Base-by-base conservation (phyloP, 2,113 vertebrate genomes). In the Peromyscus leucopus region DNA sequence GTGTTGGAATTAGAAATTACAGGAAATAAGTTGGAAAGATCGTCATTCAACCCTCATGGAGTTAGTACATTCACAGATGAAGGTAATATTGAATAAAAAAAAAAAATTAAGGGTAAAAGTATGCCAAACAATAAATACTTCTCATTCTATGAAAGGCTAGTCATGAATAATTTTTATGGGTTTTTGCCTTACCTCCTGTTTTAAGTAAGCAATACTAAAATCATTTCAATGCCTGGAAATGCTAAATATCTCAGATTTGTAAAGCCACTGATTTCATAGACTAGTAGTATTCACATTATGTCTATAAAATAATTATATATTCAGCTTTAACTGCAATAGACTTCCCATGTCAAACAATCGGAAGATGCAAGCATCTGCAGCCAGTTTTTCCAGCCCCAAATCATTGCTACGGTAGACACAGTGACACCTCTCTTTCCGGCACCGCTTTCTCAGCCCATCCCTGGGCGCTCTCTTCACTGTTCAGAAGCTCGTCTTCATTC, bases 11-110 rank as follows among this genome's bases (percentile, higher is more conserved):
- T 99, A 79, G 98, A 95, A 82, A 99, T 99, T 97, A 91, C 1
- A 85, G 99, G 99, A 71, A 98, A 98, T 95, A 98, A 99, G n/a
- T 99, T 99, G 94, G 99, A 99, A 94, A 39, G 99, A 51, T 97
- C 99, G 0, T 99, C 99, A 0, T 99, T 99, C 98, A 99, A 99
- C 95, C 99, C 99, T 91, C 99, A 99, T 90, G 99, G 99, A 95
- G 99, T 99, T 94, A 99, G 99, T 96, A 97, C 98, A 5, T 99
- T 99, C 69, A 93, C 97, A 6, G 99, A 99, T 94, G 97, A 84
- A 97, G 99, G 99, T 99, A 99, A 98, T 42, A 46, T 26, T 91
- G 51, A 46, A 71, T 10, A 80, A 59, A 93, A 67, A 85, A 4
- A 4, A 42, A 4, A 0, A n/a, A 33, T 7, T 4, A 17, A 89